These are phyloP conservation scores for Epinephelus cyanopodus DNA, from an alignment of 2,113 vertebrate genomes.

Conservation along the genomic window DNA sequence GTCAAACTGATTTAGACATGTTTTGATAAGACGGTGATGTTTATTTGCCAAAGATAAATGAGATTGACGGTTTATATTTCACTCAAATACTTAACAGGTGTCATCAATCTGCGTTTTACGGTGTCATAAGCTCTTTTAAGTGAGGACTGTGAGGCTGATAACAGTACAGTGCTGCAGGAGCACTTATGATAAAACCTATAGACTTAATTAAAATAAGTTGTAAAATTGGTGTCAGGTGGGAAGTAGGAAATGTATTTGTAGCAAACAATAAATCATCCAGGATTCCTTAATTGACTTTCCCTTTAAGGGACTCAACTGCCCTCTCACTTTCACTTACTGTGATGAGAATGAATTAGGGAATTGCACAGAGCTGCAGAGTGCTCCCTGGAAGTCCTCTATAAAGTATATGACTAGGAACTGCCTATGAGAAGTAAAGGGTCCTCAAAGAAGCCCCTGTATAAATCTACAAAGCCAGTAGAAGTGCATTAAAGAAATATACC, in stretches of 20 bases:
- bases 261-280: constrained; percentile 65
- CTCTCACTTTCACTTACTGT: constrained; percentile 65
- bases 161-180: background rate
- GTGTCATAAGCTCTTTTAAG: constrained; percentile 33
- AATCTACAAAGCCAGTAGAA: background rate
- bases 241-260: constrained; percentile 52
- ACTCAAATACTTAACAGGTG: constrained; percentile 28
- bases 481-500: background rate
- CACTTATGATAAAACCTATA: constrained; percentile 19
- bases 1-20: constrained; percentile 3
- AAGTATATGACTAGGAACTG: constrained; percentile 14
- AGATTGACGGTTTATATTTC: constrained; percentile 23
- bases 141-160: constrained; percentile 11
- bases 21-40: constrained; percentile 8
- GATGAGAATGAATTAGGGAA: constrained; percentile 68
- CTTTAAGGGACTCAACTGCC: constrained; percentile 52
- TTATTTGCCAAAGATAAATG: constrained; percentile 41
- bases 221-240: constrained; percentile 60
- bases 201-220: constrained; percentile 63
- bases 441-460: background rate
- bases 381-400: constrained; percentile 24
- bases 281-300: constrained; percentile 55
- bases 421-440: background rate
- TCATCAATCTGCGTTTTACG: constrained; percentile 60
- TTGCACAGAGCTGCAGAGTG: constrained; percentile 37